Percentiles rank a stretch among this genome's conserved stretches.
Conservation (phyloP, 1,140 invertebrate genomes). For the Drosophila albomicans region DNA sequence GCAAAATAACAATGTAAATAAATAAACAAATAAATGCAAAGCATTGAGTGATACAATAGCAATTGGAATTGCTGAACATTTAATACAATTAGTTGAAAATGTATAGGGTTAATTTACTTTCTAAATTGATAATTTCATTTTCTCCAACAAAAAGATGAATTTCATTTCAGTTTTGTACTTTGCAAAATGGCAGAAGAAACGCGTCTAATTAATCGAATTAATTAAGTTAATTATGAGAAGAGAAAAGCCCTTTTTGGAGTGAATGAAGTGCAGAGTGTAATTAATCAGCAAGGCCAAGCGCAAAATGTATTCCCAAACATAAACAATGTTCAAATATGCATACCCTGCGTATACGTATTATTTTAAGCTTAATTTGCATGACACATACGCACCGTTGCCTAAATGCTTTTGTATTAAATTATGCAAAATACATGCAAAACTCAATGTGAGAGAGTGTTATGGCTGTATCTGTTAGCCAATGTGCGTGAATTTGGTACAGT, state of each 20-base stretch:
- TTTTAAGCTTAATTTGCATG: conserved; percentile 42
- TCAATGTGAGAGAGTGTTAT: background rate
- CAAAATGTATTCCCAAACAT: conserved; percentile 28
- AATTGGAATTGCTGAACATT: background rate
- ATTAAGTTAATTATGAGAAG: conserved; percentile 40
- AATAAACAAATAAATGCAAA: background rate
- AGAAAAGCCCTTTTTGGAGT: conserved; percentile 38
- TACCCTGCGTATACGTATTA: conserved; percentile 19
- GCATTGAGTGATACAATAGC: background rate
- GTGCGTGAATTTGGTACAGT: conserved; percentile 5
- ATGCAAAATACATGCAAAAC: conserved; percentile 41
- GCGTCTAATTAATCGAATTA: conserved; percentile 33
- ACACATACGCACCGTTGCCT: conserved; percentile 48
- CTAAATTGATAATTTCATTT: background rate
- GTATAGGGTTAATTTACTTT: background rate
- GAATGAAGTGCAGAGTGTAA: conserved; percentile 1
- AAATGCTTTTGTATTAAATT: conserved; percentile 37
- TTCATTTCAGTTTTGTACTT: background rate
- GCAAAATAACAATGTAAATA: background rate
- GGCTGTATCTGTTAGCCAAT: background rate
- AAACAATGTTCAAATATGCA: conserved; percentile 12
- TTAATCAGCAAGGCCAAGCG: conserved; percentile 32
- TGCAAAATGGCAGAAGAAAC: background rate
- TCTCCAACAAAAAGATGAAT: background rate
- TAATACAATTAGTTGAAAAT: background rate